These are phyloP conservation scores for Dioctria linearis DNA, from an alignment of 2,888 invertebrate genomes.

Conservation along the genomic window DNA sequence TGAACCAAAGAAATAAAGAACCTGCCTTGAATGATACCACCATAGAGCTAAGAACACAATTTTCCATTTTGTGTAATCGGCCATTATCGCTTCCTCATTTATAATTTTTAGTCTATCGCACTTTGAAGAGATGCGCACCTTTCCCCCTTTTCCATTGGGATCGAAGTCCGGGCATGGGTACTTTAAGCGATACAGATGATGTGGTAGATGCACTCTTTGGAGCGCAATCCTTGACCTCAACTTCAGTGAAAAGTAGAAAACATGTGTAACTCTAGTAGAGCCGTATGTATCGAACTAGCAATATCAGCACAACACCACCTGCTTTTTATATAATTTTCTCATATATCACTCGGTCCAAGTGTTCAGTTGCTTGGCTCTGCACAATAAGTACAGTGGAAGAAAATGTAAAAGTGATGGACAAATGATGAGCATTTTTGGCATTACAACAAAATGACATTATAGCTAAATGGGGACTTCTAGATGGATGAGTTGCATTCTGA, in stretches of 20 bases:
- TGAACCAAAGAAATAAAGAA: constrained; percentile 23
- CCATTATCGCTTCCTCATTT: constrained; percentile 59
- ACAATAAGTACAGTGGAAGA: constrained; percentile 5
- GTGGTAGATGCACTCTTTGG: constrained; percentile 16
- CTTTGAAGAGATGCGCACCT: constrained; percentile 16
- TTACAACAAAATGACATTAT: neutral
- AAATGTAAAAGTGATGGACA: constrained; percentile 40
- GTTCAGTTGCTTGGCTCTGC: neutral
- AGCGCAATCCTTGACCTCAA: constrained; percentile 37
- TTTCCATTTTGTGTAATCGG: constrained; percentile 60
- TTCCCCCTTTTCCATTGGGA: neutral
- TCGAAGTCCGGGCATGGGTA: neutral
- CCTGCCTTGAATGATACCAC: constrained; percentile 44
- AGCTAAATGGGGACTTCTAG: constrained; percentile 4
- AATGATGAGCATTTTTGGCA: constrained; percentile 7
- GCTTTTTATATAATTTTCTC: constrained; percentile 34
- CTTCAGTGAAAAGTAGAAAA: constrained; percentile 12
- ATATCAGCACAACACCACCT: neutral
- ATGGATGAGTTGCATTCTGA: constrained; percentile 1
- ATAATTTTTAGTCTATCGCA: constrained; percentile 52
- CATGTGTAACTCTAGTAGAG: constrained; percentile 14
- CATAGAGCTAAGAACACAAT: constrained; percentile 55
- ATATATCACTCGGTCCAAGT: constrained; percentile 10
- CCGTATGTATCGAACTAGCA: neutral
- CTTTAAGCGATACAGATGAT: neutral